Evolutionary conservation across 1,140 invertebrate species (phyloP).

Genomic region (Belonocnema kinseyi): DNA sequence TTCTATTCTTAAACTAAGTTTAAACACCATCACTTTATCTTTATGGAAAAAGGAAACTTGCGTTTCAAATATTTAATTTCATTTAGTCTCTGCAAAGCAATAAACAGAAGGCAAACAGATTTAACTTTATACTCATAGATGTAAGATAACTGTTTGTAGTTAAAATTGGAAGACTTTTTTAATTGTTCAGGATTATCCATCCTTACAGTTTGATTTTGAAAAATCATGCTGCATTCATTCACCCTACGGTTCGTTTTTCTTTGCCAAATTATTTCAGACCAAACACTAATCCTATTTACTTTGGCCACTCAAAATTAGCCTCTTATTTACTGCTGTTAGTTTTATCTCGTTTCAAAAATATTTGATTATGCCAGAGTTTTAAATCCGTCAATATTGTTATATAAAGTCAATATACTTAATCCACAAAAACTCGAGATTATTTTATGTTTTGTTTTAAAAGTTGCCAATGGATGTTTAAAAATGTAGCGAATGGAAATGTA

Average conservation of each 20-base stretch:
- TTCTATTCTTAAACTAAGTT: constrained; percentile 16
- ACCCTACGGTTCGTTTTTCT: neutral
- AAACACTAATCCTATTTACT: constrained; percentile 6
- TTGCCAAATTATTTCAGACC: neutral
- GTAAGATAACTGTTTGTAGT: neutral
- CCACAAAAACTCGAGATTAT: too few species aligned
- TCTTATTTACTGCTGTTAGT: neutral
- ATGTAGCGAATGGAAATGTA: neutral
- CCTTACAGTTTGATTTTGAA: too few species aligned
- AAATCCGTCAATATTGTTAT: too few species aligned
- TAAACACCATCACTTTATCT: neutral
- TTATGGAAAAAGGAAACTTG: neutral
- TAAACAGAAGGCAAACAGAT: too few species aligned
- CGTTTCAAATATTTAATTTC: neutral
- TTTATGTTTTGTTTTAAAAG: neutral
- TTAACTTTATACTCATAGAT: too few species aligned
- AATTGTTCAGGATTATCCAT: neutral
- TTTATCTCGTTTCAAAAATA: neutral
- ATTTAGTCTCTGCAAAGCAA: neutral
- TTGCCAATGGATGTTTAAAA: neutral
- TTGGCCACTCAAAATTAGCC: neutral
- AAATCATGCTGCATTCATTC: too few species aligned
- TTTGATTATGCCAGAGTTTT: neutral
- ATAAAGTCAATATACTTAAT: too few species aligned
- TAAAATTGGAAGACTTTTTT: neutral